Base-by-base conservation (phyloP, 1,140 invertebrate species). In the Drosophila funebris region DNA sequence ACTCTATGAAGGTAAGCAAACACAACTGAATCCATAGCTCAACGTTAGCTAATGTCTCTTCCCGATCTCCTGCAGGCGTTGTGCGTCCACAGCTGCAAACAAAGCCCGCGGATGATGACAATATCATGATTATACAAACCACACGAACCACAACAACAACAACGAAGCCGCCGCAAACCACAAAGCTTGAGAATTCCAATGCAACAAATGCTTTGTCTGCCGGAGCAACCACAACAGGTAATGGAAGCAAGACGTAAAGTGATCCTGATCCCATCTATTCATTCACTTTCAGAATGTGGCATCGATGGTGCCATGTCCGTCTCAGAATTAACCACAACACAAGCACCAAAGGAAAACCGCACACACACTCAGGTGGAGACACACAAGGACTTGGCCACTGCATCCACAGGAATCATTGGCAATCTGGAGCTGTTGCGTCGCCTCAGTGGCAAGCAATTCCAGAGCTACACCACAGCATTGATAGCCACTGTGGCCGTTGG, bases 401-500 rank as follows among this genome's bases (percentile, higher is more conserved):
- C 90, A 0, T 91, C 90, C 0, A 91, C 90, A 0, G 90, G 90
- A 1, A 74, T 90, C 13, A 90, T 91, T 50, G 91, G 90, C 27
- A 92, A 91, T 58, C 63, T 90, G 52, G 89, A 90, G 72, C 74
- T 90, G 0, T 91, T 96, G 2, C 93, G 95, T 16, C 95, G 96
- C 41, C 92, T 96, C 2, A 95, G 96, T 2, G 95, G 95, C 6
- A 96, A 95, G 69, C 96, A 96, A 81, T 96, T 96, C 78, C 96
- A 97, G 78, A 96, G 96, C 29, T 97, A 97, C 91, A 97, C 96
- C 0, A 97, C 97, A 0, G 97, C 97, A 0, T 92, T 98, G 0
- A 96, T 96, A n/a, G 96, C 98, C 2, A 98, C 97, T 0, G 97
- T 99, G 56, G 97, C 97, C 0, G 96, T 99, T 1, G 98, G 98